Base-by-base conservation (phyloP, 2,888 invertebrate genomes). In the Dastarcus helophoroides region DNA sequence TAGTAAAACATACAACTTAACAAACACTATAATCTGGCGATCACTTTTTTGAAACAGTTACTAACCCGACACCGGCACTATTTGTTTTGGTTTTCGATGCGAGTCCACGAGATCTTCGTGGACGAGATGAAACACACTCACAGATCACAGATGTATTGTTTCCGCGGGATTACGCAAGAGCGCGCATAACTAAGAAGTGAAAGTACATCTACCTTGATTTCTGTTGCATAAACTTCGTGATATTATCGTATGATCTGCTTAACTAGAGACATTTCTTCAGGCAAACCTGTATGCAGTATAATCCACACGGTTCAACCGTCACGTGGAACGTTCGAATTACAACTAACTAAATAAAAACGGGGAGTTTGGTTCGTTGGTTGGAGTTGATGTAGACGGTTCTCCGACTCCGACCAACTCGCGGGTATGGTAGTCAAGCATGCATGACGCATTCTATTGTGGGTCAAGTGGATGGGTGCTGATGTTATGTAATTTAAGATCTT, bases 151-250 rank as follows among this genome's bases (percentile, higher is more conserved):
- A 17, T 17, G 19, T n/a, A 17, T 17, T 17, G 19, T 17, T 17
- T 17, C 19, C 19, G 6, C 19, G 19, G 6, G 19, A 17, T 17
- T 17, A 17, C n/a, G n/a, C 19, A 17, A 17, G 6, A 17, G 19
- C 19, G 19, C 19, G n/a, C 19, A 17, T 17, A 17, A 17, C 19
- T 17, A 17, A 6, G 19, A 17, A 17, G 19, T 17, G 19, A 17
- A 17, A 17, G 19, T 17, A 17, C 19, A 17, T 17, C 19, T 17
- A 17, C 19, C 19, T 17, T 17, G 19, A 17, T 17, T 17, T 17
- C 19, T 17, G 19, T 17, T 17, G 19, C 19, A 17, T 17, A 17
- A 17, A 17, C 19, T 17, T 17, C 19, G 6, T 7, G n/a, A n/a
- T 17, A n/a, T 17, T 17, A 17, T 17, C 19, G 19, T 17, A 7